Evolutionary conservation across 53 echinoderm and acorn worm genomes (phyloP).

Genomic region (Stichopus horrens): DNA sequence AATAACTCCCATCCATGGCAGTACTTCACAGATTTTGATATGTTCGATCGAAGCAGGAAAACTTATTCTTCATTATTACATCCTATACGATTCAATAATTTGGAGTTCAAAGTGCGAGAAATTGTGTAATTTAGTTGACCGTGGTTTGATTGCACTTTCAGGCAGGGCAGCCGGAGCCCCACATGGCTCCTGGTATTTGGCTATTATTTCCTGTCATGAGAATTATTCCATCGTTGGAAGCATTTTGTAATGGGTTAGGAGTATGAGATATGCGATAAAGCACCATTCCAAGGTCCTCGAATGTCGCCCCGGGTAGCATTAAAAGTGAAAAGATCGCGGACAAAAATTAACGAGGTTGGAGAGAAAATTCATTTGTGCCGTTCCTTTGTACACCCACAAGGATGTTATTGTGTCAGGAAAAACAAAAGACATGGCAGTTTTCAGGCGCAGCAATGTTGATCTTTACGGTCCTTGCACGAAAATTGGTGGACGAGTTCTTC

Average conservation of each 20-base stretch:
- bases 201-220: constrained; percentile 9
- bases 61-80: constrained; percentile 39
- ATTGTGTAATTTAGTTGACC: constrained; percentile 16
- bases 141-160: constrained; percentile 35
- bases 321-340: neutral
- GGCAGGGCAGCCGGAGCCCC: constrained; percentile 13
- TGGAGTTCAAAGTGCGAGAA: constrained; percentile 38
- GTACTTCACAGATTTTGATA: neutral
- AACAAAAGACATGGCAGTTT: too few relatives aligned
- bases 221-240: neutral
- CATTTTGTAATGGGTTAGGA: constrained; percentile 3
- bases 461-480: too few relatives aligned
- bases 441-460: too few relatives aligned
- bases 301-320: neutral
- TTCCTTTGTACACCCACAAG: neutral
- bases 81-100: constrained; percentile 28
- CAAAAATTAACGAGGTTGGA: neutral
- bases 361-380: neutral
- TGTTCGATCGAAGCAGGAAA: constrained; percentile 28
- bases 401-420: too few relatives aligned
- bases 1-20: neutral
- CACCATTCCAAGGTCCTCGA: constrained; percentile 16
- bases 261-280: neutral
- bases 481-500: too few relatives aligned
- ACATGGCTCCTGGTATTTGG: constrained; percentile 23